phyloP scores from a whole-genome alignment of 2,113 vertebrate genomes.

The Sander lucioperca region DNA sequence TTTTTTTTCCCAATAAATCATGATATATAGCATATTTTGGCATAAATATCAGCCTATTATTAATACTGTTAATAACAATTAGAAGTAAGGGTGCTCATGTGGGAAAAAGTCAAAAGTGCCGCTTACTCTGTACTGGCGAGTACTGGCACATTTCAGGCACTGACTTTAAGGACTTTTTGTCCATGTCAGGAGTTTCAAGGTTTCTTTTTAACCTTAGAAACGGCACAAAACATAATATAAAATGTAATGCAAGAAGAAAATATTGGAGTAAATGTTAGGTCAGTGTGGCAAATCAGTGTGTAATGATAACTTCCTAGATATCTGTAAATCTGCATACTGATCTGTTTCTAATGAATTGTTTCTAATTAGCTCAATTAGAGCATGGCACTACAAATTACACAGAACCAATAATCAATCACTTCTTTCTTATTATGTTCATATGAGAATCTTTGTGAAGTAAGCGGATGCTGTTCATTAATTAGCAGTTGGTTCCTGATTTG shows the following conservation, averaged over 20 bases:
- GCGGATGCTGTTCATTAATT: background rate
- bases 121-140: too few relatives aligned
- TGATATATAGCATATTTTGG: too few relatives aligned
- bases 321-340: background rate
- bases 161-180: background rate
- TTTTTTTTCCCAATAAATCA: too few relatives aligned
- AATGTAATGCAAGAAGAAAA: background rate
- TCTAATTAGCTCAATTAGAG: background rate
- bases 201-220: background rate
- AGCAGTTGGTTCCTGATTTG: constrained; percentile 1
- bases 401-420: background rate
- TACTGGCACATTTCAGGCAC: too few relatives aligned
- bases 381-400: background rate
- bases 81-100: too few relatives aligned
- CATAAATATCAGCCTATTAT: too few relatives aligned
- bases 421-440: background rate
- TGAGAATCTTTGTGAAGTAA: background rate
- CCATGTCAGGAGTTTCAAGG: background rate
- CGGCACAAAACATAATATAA: background rate
- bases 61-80: too few relatives aligned
- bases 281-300: background rate
- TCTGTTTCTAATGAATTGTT: background rate
- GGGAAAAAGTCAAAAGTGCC: too few relatives aligned
- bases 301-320: background rate
- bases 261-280: background rate